phyloP scores from a whole-genome alignment of 2,888 invertebrate species.

The Amaurobius ferox region DNA sequence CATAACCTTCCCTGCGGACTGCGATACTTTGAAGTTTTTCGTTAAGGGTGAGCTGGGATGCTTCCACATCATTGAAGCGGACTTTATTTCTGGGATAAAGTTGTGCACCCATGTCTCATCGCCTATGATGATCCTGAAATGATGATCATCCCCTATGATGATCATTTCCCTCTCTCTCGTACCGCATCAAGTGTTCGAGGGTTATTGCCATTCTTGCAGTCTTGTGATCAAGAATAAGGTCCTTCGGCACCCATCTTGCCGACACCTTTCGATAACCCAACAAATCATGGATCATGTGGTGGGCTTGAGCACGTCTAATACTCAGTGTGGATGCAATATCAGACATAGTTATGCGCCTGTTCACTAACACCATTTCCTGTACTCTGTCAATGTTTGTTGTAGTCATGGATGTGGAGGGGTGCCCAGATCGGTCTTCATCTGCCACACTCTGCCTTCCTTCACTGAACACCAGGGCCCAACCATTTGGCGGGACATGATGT shows the following conservation, averaged over 20 bases:
- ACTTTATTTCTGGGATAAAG: too few species aligned
- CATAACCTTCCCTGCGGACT: neutral
- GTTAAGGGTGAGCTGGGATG: too few species aligned
- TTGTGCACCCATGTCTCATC: neutral
- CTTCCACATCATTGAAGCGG: too few species aligned
- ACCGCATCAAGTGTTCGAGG: neutral
- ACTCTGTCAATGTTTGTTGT: too few species aligned
- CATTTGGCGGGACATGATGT: neutral
- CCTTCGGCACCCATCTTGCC: neutral
- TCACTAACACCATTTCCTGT: too few species aligned
- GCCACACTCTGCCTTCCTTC: too few species aligned
- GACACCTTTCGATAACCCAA: neutral
- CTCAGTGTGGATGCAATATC: neutral
- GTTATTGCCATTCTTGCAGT: neutral
- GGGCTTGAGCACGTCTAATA: neutral
- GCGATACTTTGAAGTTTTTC: too few species aligned
- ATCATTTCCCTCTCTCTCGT: neutral
- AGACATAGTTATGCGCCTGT: neutral
- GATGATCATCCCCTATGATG: too few species aligned
- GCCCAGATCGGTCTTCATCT: neutral
- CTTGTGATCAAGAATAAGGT: neutral
- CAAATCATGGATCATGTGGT: neutral
- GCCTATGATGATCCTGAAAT: neutral
- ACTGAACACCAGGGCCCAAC: neutral
- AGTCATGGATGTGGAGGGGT: constrained; percentile 7